Evolutionary conservation across 2,888 invertebrate genomes (phyloP).

Genomic region (Pedicia rivosa): DNA sequence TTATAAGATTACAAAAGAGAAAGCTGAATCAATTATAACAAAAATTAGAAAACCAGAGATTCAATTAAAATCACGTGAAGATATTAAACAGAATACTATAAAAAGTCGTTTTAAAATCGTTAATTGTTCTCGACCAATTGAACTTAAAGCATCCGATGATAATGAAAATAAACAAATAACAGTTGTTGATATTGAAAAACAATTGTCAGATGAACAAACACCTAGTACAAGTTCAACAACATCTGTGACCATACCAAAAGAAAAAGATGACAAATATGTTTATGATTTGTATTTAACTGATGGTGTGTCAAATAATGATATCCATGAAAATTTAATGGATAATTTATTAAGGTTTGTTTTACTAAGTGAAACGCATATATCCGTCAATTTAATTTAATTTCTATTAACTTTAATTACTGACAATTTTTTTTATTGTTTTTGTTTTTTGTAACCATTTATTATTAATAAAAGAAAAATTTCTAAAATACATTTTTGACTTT

Average conservation of each 20-base stretch:
- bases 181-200: conserved; percentile 41
- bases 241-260: conserved; percentile 12
- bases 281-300: conserved; percentile 47
- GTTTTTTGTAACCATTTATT: no score
- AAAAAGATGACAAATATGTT: conserved; percentile 32
- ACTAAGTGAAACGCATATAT: conserved; percentile 3
- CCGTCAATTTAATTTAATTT: conserved; percentile 2
- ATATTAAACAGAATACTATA: conserved; percentile 31
- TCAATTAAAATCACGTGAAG: conserved; percentile 30
- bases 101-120: conserved; percentile 42
- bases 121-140: conserved; percentile 36
- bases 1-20: conserved; percentile 32
- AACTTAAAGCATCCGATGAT: conserved; percentile 16
- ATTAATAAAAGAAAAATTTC: no score
- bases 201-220: conserved; percentile 13
- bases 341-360: conserved; percentile 25
- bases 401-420: no score
- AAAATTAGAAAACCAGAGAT: conserved; percentile 33
- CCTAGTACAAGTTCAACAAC: no score
- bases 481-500: no score
- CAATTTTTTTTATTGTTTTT: no score
- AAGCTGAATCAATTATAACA: conserved; percentile 31
- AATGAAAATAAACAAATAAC: conserved; percentile 27
- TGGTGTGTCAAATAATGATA: conserved; percentile 31
- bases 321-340: conserved; percentile 22